A percentile compares a stretch with the other conserved stretches of the same genome.
phyloP scores from a whole-genome alignment of 2,113 vertebrate species.

The Megaleporinus macrocephalus region DNA sequence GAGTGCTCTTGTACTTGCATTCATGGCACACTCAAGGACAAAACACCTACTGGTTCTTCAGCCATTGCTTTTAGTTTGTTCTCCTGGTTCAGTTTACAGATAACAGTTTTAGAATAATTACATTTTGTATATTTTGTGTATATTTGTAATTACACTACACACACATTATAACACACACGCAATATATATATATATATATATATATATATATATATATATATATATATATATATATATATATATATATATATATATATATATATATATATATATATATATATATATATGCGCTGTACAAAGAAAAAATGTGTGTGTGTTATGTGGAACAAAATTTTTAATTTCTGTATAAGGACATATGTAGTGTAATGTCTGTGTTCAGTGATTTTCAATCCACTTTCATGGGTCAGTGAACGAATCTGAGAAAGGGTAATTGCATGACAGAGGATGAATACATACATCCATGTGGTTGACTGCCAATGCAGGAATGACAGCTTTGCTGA shows the following conservation, averaged over 20 bases:
- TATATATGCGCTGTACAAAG: not conserved
- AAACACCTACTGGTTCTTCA: slow-evolving; percentile 53
- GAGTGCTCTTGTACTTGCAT: slow-evolving; percentile 52
- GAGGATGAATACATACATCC: not conserved
- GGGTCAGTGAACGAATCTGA: slow-evolving; percentile 6
- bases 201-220: too few relatives aligned
- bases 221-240: too few relatives aligned
- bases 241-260: too few relatives aligned
- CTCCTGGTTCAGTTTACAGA: slow-evolving; percentile 19
- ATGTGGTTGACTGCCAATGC: slow-evolving; percentile 6
- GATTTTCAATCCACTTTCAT: slow-evolving; percentile 10
- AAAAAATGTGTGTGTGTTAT: not conserved
- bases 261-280: too few relatives aligned
- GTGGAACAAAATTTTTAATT: not conserved
- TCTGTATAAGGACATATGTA: not conserved
- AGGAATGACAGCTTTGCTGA: not conserved
- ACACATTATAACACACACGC: too few relatives aligned
- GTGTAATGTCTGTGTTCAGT: not conserved
- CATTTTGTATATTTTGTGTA: not conserved
- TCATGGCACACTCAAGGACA: slow-evolving; percentile 55
- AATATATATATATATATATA: too few relatives aligned
- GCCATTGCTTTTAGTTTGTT: slow-evolving; percentile 46
- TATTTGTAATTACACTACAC: too few relatives aligned
- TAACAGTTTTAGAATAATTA: slow-evolving; percentile 24
- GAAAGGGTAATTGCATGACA: slow-evolving; percentile 5